Evolutionary conservation across 2,797 vertebrate species (phyloP), one percentile per base, ranked within the genome.

Genomic region (Ispidina picta): DNA sequence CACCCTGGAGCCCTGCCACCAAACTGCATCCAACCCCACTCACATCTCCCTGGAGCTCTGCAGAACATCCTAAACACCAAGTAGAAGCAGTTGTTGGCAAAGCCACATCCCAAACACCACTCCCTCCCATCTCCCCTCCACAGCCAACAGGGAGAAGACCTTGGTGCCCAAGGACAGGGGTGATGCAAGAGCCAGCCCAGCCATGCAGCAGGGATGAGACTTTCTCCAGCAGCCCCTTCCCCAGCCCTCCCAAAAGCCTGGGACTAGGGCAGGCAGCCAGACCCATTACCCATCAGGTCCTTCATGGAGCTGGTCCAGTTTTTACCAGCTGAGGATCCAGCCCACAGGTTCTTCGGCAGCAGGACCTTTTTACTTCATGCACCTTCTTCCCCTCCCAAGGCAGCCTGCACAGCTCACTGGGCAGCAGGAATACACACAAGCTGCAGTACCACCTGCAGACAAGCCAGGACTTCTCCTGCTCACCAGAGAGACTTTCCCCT

Each of bases 381-480:
- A 55, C 83, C 58, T 78, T 83, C 87, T 25, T 64, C 56, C 48
- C n/a, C n/a, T 85, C 41, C 49, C 1, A 1, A 39, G 25, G 60
- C 66, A 78, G 71, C 25, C 77, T 41, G 59, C 68, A 62, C 4
- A 3, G 44, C 71, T 91, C 9, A 0, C 66, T n/a, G 71, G 83
- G 88, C 89, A 78, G 85, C 59, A 89, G 83, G 70, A 86, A 70
- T 44, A 92, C 15, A 5, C 66, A 49, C 16, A 31, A 29, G n/a
- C 81, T 60, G 28, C n/a, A 22, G 62, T 74, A 74, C 48, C 81
- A 92, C 94, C 95, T 93, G 90, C 91, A 77, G 69, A 84, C 92
- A 91, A 84, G 92, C 54, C 93, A 86, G 90, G 86, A 84, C 94
- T 88, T 28, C 77, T 95, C 68, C 86, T 70, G 74, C 73, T 58